phyloP scores from a whole-genome alignment of 2,797 vertebrate species.

The Gadopsis bispinosus region DNA sequence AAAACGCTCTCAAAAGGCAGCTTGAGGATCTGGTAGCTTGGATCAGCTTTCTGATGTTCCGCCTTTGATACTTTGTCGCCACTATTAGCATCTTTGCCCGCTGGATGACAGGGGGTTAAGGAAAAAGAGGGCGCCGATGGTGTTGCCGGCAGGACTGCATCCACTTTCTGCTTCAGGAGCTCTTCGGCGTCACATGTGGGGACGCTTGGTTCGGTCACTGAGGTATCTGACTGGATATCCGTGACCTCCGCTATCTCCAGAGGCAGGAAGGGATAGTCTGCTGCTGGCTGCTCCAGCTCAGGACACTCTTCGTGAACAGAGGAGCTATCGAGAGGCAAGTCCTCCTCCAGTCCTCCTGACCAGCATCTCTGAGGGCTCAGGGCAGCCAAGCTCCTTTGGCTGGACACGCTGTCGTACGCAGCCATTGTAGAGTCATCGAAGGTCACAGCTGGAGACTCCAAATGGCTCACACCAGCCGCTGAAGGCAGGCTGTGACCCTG shows the following conservation, averaged over 20 bases:
- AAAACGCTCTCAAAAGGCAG: slow-evolving; percentile 74
- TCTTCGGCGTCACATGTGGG: slow-evolving; percentile 37
- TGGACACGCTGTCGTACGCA: slow-evolving; percentile 55
- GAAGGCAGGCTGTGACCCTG: slow-evolving; percentile 9
- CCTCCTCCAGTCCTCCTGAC: slow-evolving; percentile 67
- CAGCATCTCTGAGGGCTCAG: slow-evolving; percentile 65
- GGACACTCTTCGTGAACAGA: slow-evolving; percentile 74
- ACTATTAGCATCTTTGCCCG: background rate
- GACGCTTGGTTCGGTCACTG: slow-evolving; percentile 25
- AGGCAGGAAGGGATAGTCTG: slow-evolving; percentile 24
- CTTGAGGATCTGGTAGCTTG: slow-evolving; percentile 75
- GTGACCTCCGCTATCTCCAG: slow-evolving; percentile 40
- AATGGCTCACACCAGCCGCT: background rate
- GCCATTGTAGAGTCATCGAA: slow-evolving; percentile 52
- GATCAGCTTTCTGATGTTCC: slow-evolving; percentile 35
- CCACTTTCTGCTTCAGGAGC: slow-evolving; percentile 11
- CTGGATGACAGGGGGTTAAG: slow-evolving; percentile 21
- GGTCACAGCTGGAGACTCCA: slow-evolving; percentile 38
- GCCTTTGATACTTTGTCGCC: slow-evolving; percentile 5
- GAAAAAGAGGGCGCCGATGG: background rate
- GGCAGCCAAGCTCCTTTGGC: slow-evolving; percentile 50
- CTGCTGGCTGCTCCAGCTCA: background rate
- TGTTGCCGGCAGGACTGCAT: slow-evolving; percentile 3
- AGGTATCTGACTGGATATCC: slow-evolving; percentile 63
- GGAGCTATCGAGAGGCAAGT: slow-evolving; percentile 79